These are phyloP conservation scores for Terrapene triunguis DNA, from an alignment of 2,113 vertebrate species.

Conservation along the genomic window DNA sequence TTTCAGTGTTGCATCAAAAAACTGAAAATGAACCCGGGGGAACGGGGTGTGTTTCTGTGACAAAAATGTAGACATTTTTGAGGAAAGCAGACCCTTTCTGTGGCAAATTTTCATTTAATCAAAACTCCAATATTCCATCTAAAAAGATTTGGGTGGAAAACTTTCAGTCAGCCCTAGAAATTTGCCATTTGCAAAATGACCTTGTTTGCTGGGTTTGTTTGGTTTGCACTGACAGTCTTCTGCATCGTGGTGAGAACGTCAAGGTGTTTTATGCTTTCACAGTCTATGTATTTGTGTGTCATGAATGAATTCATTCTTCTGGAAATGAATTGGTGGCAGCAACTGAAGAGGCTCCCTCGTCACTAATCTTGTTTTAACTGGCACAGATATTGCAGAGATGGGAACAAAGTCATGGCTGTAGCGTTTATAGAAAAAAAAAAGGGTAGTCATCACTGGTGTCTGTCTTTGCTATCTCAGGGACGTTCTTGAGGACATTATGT, in stretches of 20 bases:
- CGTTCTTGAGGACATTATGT: background rate
- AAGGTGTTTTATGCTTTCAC: background rate
- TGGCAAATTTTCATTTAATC: background rate
- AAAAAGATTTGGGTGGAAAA: background rate
- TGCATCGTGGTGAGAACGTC: background rate
- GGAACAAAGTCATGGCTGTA: background rate
- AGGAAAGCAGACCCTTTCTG: rapidly evolving
- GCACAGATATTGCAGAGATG: background rate
- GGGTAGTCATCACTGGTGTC: rapidly evolving
- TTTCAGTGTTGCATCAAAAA: background rate
- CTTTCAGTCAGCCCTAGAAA: background rate
- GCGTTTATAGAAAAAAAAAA: background rate
- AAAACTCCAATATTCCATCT: background rate
- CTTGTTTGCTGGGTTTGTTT: background rate
- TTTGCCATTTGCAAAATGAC: background rate
- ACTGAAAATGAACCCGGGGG: background rate
- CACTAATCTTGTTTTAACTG: background rate
- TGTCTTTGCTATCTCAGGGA: background rate
- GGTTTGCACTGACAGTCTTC: background rate
- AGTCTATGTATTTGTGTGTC: background rate
- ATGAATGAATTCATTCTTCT: conserved; percentile 20
- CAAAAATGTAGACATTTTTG: background rate
- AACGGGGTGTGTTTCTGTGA: background rate
- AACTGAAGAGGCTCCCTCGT: background rate
- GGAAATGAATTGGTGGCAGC: background rate